Evolutionary conservation across 92 coral and sea anemone genomes (phyloP).

Genomic region (Plumapathes pennacea): DNA sequence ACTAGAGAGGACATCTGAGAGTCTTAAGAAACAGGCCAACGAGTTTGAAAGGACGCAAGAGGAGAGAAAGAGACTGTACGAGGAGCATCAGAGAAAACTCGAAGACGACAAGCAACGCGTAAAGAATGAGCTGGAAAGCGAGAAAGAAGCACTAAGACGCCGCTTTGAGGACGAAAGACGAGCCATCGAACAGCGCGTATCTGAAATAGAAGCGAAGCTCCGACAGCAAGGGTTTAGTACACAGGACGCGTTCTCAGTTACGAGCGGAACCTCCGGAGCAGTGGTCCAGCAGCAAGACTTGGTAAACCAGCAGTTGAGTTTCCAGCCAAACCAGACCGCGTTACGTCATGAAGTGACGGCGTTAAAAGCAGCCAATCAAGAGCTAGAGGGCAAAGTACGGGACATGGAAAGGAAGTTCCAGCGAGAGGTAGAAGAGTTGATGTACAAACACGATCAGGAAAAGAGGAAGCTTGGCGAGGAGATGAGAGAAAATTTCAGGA

Average conservation of each 20-base stretch:
- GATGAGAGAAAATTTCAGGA: slow-evolving; percentile 34
- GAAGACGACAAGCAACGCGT: slow-evolving; percentile 53
- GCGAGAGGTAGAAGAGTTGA: slow-evolving; percentile 43
- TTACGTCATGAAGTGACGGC: slow-evolving; percentile 29
- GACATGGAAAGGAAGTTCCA: slow-evolving; percentile 40
- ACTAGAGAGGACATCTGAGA: slow-evolving; percentile 33
- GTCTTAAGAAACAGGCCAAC: slow-evolving; percentile 50
- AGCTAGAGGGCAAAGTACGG: slow-evolving; percentile 28
- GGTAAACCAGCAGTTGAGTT: neutral
- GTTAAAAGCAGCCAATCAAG: slow-evolving; percentile 20
- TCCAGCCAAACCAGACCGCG: slow-evolving; percentile 10
- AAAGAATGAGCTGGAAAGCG: slow-evolving; percentile 47
- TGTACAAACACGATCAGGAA: slow-evolving; percentile 30
- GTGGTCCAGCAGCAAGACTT: neutral
- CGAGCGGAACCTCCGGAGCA: neutral
- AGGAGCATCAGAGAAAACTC: slow-evolving; percentile 41
- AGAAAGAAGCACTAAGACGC: slow-evolving; percentile 34
- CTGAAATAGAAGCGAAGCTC: slow-evolving; percentile 23
- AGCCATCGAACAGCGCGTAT: slow-evolving; percentile 11
- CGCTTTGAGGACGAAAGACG: slow-evolving; percentile 55
- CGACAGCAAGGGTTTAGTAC: neutral
- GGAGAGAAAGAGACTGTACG: slow-evolving; percentile 39
- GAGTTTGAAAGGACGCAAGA: slow-evolving; percentile 49
- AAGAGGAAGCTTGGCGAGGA: slow-evolving; percentile 17
- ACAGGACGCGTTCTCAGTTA: neutral